phyloP scores from a whole-genome alignment of 2,797 vertebrate genomes.

The Bradypus variegatus region DNA sequence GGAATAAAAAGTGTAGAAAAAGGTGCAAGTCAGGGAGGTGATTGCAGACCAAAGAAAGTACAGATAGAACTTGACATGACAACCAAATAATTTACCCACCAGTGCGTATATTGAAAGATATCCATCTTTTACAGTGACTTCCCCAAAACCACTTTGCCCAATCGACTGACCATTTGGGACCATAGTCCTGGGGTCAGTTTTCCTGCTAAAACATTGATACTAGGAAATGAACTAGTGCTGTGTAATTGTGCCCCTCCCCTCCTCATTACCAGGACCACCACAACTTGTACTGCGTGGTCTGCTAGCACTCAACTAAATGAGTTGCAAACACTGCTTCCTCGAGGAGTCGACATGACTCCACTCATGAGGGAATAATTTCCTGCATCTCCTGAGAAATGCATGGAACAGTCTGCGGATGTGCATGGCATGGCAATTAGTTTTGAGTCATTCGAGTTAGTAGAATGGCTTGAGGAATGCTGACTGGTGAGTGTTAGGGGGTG shows the following conservation, averaged over 20 bases:
- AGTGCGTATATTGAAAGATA: no score
- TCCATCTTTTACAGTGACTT: not conserved
- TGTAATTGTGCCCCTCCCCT: not conserved
- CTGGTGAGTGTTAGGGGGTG: no score
- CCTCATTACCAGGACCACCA: fast-evolving
- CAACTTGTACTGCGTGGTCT: not conserved
- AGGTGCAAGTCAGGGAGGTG: not conserved
- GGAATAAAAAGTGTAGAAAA: not conserved
- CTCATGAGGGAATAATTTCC: fast-evolving
- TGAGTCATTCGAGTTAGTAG: not conserved
- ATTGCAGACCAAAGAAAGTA: not conserved
- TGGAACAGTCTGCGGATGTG: fast-evolving
- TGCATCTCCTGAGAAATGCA: fast-evolving
- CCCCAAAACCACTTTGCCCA: not conserved
- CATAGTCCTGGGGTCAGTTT: not conserved
- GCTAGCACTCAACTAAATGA: not conserved
- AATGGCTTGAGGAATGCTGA: not conserved
- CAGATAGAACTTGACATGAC: not conserved
- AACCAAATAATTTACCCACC: not conserved
- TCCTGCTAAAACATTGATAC: fast-evolving
- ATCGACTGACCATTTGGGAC: not conserved
- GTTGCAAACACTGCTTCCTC: no score
- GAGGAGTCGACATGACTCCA: no score
- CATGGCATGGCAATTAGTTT: fast-evolving
- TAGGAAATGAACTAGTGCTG: not conserved